Conservation (phyloP, 2,797 vertebrate genomes). For the Pangasius sanitwongsei region DNA sequence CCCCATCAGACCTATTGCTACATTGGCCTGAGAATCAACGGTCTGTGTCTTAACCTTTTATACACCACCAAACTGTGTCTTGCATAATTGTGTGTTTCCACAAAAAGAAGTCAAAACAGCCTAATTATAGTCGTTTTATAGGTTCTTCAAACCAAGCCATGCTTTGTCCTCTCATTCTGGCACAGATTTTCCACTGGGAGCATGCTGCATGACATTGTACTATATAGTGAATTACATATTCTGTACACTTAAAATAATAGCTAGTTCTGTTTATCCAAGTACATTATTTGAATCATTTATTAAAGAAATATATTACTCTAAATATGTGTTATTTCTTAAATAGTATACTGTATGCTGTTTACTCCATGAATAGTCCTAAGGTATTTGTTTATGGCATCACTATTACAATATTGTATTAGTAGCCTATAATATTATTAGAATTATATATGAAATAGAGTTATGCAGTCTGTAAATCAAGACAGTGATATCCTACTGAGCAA, state of each 20-base stretch:
- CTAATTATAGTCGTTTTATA: not conserved
- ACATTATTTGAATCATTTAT: not conserved
- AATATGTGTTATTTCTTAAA: not conserved
- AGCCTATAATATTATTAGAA: not conserved
- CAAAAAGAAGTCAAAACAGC: not conserved
- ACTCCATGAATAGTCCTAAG: not conserved
- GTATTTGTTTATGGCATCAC: not conserved
- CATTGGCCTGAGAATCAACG: not conserved
- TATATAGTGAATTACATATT: not conserved
- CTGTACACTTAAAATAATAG: not conserved
- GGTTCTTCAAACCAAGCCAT: not conserved
- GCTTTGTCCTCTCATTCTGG: conserved; percentile 13
- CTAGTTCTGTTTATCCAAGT: not conserved
- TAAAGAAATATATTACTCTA: not conserved
- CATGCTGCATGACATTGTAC: not conserved
- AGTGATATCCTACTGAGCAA: not conserved
- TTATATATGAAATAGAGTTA: not conserved
- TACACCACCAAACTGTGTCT: not conserved
- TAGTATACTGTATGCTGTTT: not conserved
- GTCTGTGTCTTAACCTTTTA: conserved; percentile 4
- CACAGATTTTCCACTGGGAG: not conserved
- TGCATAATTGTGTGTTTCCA: conserved; percentile 9
- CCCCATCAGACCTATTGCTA: not conserved
- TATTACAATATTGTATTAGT: not conserved
- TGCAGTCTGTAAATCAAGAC: not conserved